Conservation (phyloP, 2,797 vertebrate genomes). For the Eulemur albifrons region DNA sequence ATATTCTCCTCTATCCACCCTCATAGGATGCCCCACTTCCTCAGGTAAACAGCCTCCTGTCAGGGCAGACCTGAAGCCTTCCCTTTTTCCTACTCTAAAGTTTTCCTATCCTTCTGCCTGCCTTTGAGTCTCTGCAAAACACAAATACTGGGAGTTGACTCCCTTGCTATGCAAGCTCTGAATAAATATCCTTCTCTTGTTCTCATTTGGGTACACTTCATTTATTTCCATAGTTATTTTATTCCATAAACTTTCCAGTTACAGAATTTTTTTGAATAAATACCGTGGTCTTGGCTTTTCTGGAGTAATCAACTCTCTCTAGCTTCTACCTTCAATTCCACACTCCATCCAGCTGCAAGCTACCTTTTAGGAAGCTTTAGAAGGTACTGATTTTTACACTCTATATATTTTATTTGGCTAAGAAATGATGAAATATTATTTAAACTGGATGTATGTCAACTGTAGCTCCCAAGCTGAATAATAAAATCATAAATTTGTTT, state of each 20-base stretch:
- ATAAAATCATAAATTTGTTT: slow-evolving; percentile 31
- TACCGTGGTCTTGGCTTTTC: not conserved
- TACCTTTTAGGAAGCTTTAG: not conserved
- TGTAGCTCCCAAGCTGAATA: not conserved
- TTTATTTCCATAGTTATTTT: not conserved
- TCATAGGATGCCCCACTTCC: not conserved
- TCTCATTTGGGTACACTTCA: not conserved
- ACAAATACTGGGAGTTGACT: not conserved
- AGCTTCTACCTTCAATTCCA: not conserved
- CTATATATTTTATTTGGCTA: not conserved
- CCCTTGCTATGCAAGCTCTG: not conserved
- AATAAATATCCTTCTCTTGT: not conserved
- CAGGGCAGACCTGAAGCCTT: not conserved
- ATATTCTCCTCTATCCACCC: not conserved
- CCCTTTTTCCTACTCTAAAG: not conserved
- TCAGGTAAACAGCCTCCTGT: too few species aligned
- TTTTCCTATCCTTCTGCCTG: not conserved
- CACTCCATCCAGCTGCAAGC: not conserved
- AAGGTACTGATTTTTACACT: not conserved
- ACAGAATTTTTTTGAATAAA: not conserved
- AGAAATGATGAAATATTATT: not conserved
- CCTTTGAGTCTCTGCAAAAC: not conserved
- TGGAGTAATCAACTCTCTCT: not conserved
- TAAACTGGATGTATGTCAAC: not conserved
- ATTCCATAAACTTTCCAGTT: not conserved